Evolutionary conservation across 35 echinoderm and acorn worm genomes (phyloP), one percentile per base, ranked within the genome.

Genomic region (Heliocidaris tuberculata): DNA sequence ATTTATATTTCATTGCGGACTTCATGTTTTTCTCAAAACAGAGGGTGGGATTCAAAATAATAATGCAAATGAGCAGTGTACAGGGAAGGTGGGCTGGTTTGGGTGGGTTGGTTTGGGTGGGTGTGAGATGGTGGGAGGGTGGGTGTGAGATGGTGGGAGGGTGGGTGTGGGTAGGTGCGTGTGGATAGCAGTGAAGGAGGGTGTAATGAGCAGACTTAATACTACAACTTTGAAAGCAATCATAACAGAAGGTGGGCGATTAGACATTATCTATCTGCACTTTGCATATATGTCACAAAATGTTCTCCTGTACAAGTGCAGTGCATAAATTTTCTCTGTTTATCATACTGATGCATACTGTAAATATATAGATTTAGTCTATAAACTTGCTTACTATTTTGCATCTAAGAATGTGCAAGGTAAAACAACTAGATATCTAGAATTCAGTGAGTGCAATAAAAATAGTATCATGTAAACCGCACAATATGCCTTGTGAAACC

Each of bases 11-110:
- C 65, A 78, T n/a, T n/a, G 17, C n/a, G 65, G 65, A 78, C 65
- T 78, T 78, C 65, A 78, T 78, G 65, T 78, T 78, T 78, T 78
- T 78, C 65, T 78, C 65, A 78, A 78, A 78, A 78, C 65, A 78
- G 65, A 70, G 65, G 65, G 65, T 21, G 27, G 65, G 65, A 27
- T 78, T 78, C 65, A 78, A 78, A 56, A 78, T 78, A 78, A 78
- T 78, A 78, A 42, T 27, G 21, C 65, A 78, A 78, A 78, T n/a
- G 65, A 70, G 65, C 65, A n/a, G 65, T 78, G 65, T 78, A 27
- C 2, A 27, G 65, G 65, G 65, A 52, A 15, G 65, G 65, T 78
- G 61, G 61, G 61, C 24, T 24, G 19, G 19, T 71, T 19, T 19
- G 65, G 19, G 60, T 24, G 16, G 16, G 60, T 70, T 16, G 17